Conservation (phyloP, 2,113 vertebrate genomes). For the Bos indicus region DNA sequence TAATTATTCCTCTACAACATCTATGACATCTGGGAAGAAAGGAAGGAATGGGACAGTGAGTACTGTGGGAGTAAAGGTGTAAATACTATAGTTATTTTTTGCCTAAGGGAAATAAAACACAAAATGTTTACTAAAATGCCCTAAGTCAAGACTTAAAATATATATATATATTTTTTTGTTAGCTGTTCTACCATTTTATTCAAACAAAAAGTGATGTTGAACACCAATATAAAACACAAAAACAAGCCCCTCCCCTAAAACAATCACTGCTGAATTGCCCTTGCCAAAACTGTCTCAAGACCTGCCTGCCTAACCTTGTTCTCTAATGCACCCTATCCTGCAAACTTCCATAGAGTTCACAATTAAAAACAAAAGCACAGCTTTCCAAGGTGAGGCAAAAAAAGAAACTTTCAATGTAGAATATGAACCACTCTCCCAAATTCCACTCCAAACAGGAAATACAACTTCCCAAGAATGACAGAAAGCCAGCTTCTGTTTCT, state of each 20-base stretch:
- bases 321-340: not conserved
- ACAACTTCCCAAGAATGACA: not conserved
- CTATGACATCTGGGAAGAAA: not conserved
- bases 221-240: not conserved
- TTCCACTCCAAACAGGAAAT: not conserved
- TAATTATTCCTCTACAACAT: slow-evolving; percentile 15
- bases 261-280: not conserved
- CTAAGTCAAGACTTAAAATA: not conserved
- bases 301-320: not conserved
- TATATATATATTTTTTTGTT: not conserved
- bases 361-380: not conserved
- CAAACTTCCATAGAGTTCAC: not conserved
- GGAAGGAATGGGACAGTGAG: not conserved
- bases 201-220: not conserved
- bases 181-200: not conserved
- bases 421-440: not conserved
- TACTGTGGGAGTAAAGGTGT: not conserved
- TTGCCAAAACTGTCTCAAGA: not conserved
- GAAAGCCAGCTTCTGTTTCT: not conserved
- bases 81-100: not conserved
- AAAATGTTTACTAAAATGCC: not conserved
- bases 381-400: not conserved
- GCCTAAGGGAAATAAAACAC: not conserved
- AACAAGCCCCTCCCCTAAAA: not conserved
- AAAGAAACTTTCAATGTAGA: not conserved